phyloP scores from a whole-genome alignment of 2,113 vertebrate genomes.

The Turnix velox region DNA sequence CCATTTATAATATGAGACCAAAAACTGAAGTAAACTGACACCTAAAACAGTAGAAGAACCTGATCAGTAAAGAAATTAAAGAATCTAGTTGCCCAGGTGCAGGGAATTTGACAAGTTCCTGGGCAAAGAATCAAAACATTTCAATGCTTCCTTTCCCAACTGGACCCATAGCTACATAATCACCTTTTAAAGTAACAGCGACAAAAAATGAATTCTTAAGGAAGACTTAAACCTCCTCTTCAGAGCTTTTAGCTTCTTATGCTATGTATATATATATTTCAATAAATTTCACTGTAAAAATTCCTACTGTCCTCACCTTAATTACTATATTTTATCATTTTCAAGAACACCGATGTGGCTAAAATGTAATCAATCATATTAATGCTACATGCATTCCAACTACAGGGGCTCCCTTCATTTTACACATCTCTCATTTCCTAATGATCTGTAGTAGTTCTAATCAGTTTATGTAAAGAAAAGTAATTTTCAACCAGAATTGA shows the following conservation, averaged over 20 bases:
- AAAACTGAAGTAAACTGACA: not conserved
- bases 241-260: not conserved
- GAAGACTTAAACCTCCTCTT: not conserved
- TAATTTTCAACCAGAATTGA: not conserved
- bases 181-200: not conserved
- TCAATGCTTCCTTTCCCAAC: not conserved
- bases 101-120: not conserved
- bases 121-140: not conserved
- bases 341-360: not conserved
- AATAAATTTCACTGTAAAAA: not conserved
- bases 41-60: accelerated
- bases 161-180: not conserved
- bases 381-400: not conserved
- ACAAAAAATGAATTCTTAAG: not conserved
- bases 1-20: not conserved
- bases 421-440: not conserved
- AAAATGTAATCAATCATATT: not conserved
- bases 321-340: not conserved
- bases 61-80: not conserved
- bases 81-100: not conserved
- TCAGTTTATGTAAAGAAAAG: not conserved
- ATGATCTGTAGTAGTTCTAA: not conserved
- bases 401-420: not conserved
- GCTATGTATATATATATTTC: not conserved
- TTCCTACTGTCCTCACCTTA: not conserved